A percentile compares a stretch with the other conserved stretches of the same genome.
These are phyloP conservation scores for Thaleichthys pacificus DNA, from an alignment of 2,797 vertebrate species.

Conservation along the genomic window DNA sequence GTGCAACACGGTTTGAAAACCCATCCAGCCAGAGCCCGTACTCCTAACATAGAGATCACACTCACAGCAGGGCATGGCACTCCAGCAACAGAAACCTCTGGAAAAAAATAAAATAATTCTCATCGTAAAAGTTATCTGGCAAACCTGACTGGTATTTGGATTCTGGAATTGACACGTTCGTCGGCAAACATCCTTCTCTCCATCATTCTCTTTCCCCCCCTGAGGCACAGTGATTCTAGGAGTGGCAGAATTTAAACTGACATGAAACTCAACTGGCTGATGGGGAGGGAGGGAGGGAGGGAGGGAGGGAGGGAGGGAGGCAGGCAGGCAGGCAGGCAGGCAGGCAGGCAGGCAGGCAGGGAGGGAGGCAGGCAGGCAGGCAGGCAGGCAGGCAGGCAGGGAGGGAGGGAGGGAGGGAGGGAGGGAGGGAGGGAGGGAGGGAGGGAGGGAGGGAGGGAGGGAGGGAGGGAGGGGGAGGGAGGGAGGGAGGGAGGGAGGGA, in stretches of 20 bases:
- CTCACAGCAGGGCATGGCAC: neutral
- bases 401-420: no score
- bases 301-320: neutral
- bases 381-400: no score
- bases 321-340: no score
- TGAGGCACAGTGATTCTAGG: constrained; percentile 8
- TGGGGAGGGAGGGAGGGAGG: neutral
- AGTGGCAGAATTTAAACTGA: constrained; percentile 16
- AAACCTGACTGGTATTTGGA: constrained; percentile 11
- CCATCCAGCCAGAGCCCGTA: neutral
- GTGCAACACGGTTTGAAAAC: neutral
- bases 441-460: no score
- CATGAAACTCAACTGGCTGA: constrained; percentile 1
- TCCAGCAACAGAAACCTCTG: constrained; percentile 18
- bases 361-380: no score
- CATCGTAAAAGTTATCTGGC: constrained; percentile 20
- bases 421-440: no score
- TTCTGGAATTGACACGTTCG: constrained; percentile 13
- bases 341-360: no score
- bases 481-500: no score
- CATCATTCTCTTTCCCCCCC: neutral
- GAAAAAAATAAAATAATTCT: neutral
- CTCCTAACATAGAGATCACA: no score
- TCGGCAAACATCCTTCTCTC: constrained; percentile 10
- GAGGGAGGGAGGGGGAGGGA: neutral